Base-by-base conservation (phyloP, 2,888 invertebrate species). In the Uropetala carovei region DNA sequence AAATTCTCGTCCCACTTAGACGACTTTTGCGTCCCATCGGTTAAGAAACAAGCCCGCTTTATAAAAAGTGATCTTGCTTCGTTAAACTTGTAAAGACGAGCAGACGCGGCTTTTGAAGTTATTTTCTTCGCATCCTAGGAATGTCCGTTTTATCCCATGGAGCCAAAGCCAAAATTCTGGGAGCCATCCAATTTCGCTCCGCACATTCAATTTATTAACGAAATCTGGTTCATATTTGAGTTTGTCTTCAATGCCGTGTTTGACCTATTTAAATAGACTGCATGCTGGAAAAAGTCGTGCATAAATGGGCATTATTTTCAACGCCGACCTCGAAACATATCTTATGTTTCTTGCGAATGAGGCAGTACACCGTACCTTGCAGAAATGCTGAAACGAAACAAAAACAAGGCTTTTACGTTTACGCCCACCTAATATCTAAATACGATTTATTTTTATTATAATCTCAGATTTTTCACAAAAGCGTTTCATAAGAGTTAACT, bases 191-290 rank as follows among this genome's bases (percentile, higher is more conserved):
- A 75, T 75, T 75, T 75, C 27, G 27, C 27, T 75, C 75, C 22
- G 75, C 75, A 75, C 75, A 75, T 75, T 75, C 75, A 75, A 75
- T 75, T 75, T 75, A 75, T 27, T 22, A 75, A 75, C 75, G 10
- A 75, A 75, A 75, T 75, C 22, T 75, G 75, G 75, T 27, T 75
- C n/a, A 75, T 75, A 27, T 75, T 27, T 75, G 75, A 22, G 27
- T 22, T 75, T 75, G 22, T 75, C n/a, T 27, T 75, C 27, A 27
- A 75, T 75, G 75, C 75, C 22, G 22, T 75, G 22, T 75, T 22
- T 75, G 75, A 75, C 75, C 75, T 27, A 75, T 75, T 75, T 75
- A 10, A 27, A 27, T 27, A 75, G 27, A 75, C 75, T 27, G 22
- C 75, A 75, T 75, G 10, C 18, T 18, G 68, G 68, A 68, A 18